Evolutionary conservation across 2,888 invertebrate species (phyloP), one percentile per base, ranked within the genome.

Genomic region (Globia sparganii): DNA sequence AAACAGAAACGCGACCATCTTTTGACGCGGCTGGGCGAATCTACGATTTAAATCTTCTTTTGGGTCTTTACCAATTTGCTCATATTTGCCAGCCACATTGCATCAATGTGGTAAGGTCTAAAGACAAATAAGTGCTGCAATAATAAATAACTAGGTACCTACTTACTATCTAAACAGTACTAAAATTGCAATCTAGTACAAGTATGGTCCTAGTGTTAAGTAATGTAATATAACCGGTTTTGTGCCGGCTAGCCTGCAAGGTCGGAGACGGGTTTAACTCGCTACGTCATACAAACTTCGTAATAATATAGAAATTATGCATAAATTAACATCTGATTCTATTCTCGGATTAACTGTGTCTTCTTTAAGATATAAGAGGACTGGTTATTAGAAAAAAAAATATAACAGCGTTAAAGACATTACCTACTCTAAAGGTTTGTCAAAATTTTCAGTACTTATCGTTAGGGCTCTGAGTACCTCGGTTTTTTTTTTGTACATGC

Each of bases 231-330:
- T 75, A 89, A 91, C 93, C 93, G 92, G 94, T 93, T 91, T 79
- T 62, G 78, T 81, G 85, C 87, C 90, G 87, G 89, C 89, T 86
- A 82, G 84, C 81, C 58, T 49, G 83, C 95, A 95, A 96, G 96
- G 95, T 94, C 94, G 92, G 85, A 93, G 93, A 94, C 95, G 92
- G 94, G 95, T 94, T 93, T 88, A 68, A 78, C 78, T 69, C 28
- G 28, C 83, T 81, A 83, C 85, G 88, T 87, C 86, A 87, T 43
- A 31, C 40, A 61, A n/a, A 81, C 75, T 82, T 83, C 80, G 78
- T 79, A 86, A 84, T 34, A 73, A 72, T 78, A 66, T 69, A 81
- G 64, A 80, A 73, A 82, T 78, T 76, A 70, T 78, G 58, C 75
- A 81, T 86, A 77, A 46, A 80, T 86, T 80, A 73, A 31, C 66